Conservation (phyloP, 2,888 invertebrate species). For the Patella caerulea region DNA sequence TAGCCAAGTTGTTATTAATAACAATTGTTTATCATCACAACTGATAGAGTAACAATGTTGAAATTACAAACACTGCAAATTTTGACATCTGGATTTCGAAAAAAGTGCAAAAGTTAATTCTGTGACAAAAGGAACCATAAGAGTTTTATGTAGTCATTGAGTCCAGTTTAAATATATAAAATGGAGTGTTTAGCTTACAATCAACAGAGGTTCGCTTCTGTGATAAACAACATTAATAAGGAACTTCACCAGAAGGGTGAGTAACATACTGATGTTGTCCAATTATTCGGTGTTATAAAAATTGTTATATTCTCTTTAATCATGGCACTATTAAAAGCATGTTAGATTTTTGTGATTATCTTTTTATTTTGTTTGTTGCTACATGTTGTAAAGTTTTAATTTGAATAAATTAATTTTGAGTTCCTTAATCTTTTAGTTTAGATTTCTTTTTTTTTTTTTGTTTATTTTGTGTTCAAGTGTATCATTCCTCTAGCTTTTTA, state of each 20-base stretch:
- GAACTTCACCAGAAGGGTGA: slow-evolving; percentile 65
- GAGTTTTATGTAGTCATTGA: not conserved
- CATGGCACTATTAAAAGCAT: not conserved
- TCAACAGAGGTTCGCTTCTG: slow-evolving; percentile 63
- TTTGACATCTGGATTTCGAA: too few relatives aligned
- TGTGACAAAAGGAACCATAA: not conserved
- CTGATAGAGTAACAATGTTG: too few relatives aligned
- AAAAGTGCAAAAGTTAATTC: too few relatives aligned
- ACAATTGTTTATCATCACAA: too few relatives aligned
- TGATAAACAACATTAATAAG: slow-evolving; percentile 66
- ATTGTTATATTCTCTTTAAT: not conserved
- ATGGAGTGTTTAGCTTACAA: slow-evolving; percentile 61
- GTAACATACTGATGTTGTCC: not conserved
- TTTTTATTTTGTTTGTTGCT: not conserved
- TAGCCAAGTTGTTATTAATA: too few relatives aligned
- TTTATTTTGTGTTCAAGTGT: too few relatives aligned
- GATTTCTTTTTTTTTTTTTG: too few relatives aligned
- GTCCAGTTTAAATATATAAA: slow-evolving; percentile 27
- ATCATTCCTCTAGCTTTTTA: too few relatives aligned
- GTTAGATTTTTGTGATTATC: not conserved
- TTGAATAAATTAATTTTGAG: too few relatives aligned
- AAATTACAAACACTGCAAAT: too few relatives aligned
- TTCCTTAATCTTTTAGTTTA: too few relatives aligned
- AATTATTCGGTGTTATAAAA: too few relatives aligned
- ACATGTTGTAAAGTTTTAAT: slow-evolving; percentile 3